Evolutionary conservation across 1,140 invertebrate genomes (phyloP).

Genomic region (Hesperophylax magnus): DNA sequence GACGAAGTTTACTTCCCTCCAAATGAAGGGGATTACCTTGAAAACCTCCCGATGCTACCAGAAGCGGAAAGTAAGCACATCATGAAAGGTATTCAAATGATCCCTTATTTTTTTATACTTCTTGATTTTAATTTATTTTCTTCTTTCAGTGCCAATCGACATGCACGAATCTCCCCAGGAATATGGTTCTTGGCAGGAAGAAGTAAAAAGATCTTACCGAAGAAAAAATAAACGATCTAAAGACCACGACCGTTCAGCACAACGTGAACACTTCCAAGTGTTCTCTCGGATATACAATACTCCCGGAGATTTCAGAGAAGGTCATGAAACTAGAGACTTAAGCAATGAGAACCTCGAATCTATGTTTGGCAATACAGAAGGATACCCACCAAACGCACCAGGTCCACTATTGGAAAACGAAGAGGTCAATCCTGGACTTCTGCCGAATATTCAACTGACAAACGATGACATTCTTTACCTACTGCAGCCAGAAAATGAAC

Average conservation of each 20-base stretch:
- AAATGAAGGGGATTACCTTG: slow-evolving; percentile 56
- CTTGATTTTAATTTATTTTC: too few relatives aligned
- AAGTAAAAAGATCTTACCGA: slow-evolving; percentile 56
- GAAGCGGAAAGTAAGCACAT: slow-evolving; percentile 43
- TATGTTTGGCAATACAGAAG: slow-evolving; percentile 30
- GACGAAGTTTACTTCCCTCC: slow-evolving; percentile 86
- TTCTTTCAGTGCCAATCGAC: slow-evolving; percentile 40
- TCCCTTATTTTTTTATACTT: not conserved
- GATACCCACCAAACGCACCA: slow-evolving; percentile 9
- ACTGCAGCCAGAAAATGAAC: slow-evolving; percentile 59
- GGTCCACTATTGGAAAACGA: slow-evolving; percentile 9
- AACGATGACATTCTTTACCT: slow-evolving; percentile 59
- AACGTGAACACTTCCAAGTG: slow-evolving; percentile 56
- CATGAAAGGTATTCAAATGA: not conserved
- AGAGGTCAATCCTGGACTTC: not conserved
- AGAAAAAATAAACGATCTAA: slow-evolving; percentile 59
- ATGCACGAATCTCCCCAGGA: slow-evolving; percentile 22
- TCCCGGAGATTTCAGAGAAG: slow-evolving; percentile 62
- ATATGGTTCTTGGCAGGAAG: slow-evolving; percentile 46
- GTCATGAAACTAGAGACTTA: slow-evolving; percentile 60
- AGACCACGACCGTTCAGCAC: slow-evolving; percentile 37
- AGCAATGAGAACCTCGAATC: slow-evolving; percentile 26
- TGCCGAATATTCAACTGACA: slow-evolving; percentile 52
- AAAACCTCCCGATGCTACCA: slow-evolving; percentile 44
- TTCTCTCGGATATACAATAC: slow-evolving; percentile 62